A percentile compares a stretch with the other conserved stretches of the same genome.
Evolutionary conservation across 1,140 invertebrate species (phyloP).

Genomic region (Drosophila lini): DNA sequence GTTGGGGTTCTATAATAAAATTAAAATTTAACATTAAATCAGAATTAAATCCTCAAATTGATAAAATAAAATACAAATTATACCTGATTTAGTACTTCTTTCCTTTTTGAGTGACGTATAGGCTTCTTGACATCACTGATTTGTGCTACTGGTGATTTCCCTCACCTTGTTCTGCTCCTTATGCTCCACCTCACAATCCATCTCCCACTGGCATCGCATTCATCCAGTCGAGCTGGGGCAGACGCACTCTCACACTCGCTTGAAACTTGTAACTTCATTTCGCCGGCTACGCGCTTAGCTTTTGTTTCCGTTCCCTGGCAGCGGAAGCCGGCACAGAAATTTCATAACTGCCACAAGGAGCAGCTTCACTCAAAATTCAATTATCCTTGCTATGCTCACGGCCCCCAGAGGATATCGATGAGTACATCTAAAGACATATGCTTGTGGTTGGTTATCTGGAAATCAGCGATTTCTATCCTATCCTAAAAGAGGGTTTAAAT

Average conservation of each 20-base stretch:
- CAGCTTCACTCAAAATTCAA: constrained; percentile 48
- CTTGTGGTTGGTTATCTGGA: constrained; percentile 8
- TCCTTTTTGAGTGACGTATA: background rate
- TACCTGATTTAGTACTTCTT: background rate
- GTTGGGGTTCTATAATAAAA: background rate
- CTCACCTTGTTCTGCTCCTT: background rate
- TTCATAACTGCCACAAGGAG: constrained; percentile 49
- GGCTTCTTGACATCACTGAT: constrained; percentile 11
- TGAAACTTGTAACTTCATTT: constrained; percentile 38
- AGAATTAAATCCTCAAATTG: background rate
- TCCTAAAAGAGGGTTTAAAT: background rate
- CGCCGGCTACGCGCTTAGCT: constrained; percentile 20
- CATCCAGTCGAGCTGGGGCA: constrained; percentile 1
- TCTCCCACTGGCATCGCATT: constrained; percentile 1
- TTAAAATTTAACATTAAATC: background rate
- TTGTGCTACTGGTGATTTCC: background rate
- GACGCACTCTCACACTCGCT: constrained; percentile 26
- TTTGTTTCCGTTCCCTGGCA: constrained; percentile 40
- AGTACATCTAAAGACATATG: constrained; percentile 21
- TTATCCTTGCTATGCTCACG: constrained; percentile 14
- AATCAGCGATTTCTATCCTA: constrained; percentile 1
- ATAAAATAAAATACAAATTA: background rate
- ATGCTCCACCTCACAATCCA: background rate
- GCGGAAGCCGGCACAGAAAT: constrained; percentile 41
- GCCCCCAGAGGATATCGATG: constrained; percentile 32